These are phyloP conservation scores for Tuberolachnus salignus DNA, from an alignment of 2,888 invertebrate species.

Conservation along the genomic window DNA sequence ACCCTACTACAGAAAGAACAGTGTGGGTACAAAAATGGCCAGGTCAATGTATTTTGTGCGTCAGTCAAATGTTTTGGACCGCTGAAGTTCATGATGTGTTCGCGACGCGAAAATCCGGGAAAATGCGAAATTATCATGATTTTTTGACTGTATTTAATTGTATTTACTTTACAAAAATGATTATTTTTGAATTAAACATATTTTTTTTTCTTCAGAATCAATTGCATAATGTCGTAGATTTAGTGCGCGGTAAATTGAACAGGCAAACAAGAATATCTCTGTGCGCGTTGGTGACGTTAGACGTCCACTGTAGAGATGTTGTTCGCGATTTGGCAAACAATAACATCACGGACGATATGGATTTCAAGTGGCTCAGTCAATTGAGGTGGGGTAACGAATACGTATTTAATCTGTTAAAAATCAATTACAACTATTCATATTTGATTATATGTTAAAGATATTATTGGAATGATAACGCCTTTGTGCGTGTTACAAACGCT, in stretches of 20 bases:
- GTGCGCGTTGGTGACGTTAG: conserved; percentile 81
- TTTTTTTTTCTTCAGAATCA: conserved; percentile 64
- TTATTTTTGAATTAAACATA: not conserved
- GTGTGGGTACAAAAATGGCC: conserved; percentile 79
- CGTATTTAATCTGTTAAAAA: not conserved
- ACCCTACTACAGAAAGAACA: conserved; percentile 62
- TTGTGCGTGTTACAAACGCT: conserved; percentile 79
- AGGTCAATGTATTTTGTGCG: conserved; percentile 80
- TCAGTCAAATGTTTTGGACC: conserved; percentile 85
- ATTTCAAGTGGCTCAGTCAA: conserved; percentile 86
- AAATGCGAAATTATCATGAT: conserved; percentile 28
- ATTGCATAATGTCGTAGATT: conserved; percentile 75
- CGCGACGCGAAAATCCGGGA: conserved; percentile 13
- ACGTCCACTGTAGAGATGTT: conserved; percentile 85
- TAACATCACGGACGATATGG: conserved; percentile 71
- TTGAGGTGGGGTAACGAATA: conserved; percentile 64
- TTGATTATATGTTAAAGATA: conserved; percentile 64
- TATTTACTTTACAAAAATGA: not conserved
- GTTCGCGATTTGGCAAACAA: conserved; percentile 71
- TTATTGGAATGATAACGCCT: conserved; percentile 75
- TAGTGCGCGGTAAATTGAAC: conserved; percentile 75
- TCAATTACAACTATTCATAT: not conserved
- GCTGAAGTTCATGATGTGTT: conserved; percentile 71
- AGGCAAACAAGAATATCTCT: conserved; percentile 74
- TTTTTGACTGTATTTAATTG: conserved; percentile 31